A percentile compares a stretch with the other conserved stretches of the same genome.
phyloP scores from a whole-genome alignment of 2,113 vertebrate genomes.

The Elanus axillaris region DNA sequence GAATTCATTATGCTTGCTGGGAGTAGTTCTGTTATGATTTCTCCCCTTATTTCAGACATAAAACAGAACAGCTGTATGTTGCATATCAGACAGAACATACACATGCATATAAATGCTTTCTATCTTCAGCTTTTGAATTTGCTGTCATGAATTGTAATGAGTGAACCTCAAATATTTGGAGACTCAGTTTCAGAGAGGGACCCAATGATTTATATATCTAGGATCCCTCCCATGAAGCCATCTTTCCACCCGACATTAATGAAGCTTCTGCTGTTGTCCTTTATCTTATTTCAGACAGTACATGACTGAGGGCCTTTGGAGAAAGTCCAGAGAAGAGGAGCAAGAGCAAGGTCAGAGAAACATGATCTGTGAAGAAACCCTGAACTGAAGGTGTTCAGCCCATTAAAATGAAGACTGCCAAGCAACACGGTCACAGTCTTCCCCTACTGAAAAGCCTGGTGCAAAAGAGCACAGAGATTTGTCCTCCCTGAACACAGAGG shows the following conservation, averaged over 20 bases:
- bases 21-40: conserved; percentile 19
- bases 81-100: background rate
- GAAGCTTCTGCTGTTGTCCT: background rate
- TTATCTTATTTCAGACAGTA: background rate
- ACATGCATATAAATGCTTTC: conserved; percentile 36
- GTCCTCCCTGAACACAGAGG: background rate
- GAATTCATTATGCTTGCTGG: conserved; percentile 25
- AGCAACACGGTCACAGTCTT: background rate
- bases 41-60: conserved; percentile 40
- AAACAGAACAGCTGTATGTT: conserved; percentile 44
- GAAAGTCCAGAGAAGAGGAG: background rate
- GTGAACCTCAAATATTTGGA: background rate
- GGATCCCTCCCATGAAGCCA: background rate
- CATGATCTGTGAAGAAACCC: background rate
- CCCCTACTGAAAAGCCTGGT: background rate
- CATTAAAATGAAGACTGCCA: background rate
- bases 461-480: background rate
- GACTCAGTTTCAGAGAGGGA: background rate
- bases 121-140: conserved; percentile 29
- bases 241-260: background rate
- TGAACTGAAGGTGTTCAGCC: background rate
- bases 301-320: background rate
- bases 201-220: background rate
- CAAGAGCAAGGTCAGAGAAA: background rate
- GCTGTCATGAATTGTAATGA: background rate